A percentile compares a stretch with the other conserved stretches of the same genome.
phyloP scores from a whole-genome alignment of 2,888 invertebrate genomes.

The Ptychoptera albimana region DNA sequence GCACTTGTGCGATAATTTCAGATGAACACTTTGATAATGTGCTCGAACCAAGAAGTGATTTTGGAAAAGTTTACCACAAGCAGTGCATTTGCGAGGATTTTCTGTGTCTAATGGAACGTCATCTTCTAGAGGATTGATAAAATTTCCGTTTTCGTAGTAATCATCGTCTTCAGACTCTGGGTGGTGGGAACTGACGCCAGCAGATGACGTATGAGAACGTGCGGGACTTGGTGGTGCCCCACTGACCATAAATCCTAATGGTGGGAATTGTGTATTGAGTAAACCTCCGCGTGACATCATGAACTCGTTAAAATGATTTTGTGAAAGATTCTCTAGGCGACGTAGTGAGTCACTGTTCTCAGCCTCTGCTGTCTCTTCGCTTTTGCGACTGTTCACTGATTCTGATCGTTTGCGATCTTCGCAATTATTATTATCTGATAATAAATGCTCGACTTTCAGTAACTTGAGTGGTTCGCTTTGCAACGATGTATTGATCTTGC shows the following conservation, averaged over 20 bases:
- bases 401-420: too few relatives aligned
- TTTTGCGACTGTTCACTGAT: too few relatives aligned
- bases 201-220: conserved; percentile 41
- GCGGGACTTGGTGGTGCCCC: conserved; percentile 39
- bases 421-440: too few relatives aligned
- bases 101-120: conserved; percentile 86
- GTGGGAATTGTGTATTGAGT: conserved; percentile 28
- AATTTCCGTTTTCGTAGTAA: conserved; percentile 53
- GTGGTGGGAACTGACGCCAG: conserved; percentile 38
- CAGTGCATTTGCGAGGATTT: conserved; percentile 78
- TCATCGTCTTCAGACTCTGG: conserved; percentile 42
- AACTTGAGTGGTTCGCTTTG: too few relatives aligned
- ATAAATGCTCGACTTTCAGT: too few relatives aligned
- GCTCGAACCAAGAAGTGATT: conserved; percentile 87
- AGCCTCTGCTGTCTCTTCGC: too few relatives aligned
- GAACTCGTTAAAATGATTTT: conserved; percentile 51
- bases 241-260: conserved; percentile 33
- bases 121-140: conserved; percentile 30
- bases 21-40: conserved; percentile 89
- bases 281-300: conserved; percentile 27
- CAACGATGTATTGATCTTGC: too few relatives aligned
- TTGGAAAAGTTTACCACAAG: conserved; percentile 85
- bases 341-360: conserved; percentile 42
- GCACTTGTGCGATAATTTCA: conserved; percentile 91
- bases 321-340: conserved; percentile 63